Evolutionary conservation across 2,113 vertebrate genomes (phyloP), one percentile per base, ranked within the genome.

Genomic region (Syngnathus scovelli): DNA sequence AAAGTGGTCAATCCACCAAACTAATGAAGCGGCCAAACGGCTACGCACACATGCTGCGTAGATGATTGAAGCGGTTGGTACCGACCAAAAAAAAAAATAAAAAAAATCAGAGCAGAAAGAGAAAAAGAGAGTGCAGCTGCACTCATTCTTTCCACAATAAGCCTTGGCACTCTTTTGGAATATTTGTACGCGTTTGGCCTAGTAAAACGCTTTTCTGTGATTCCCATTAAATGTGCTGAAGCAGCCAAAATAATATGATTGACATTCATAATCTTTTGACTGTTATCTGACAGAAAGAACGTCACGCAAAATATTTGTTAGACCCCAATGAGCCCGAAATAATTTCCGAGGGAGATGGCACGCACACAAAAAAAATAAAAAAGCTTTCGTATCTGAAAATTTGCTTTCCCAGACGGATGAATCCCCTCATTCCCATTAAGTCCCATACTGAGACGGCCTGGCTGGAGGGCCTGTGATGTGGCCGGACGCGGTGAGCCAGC

Each of bases 341-440:
- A 12, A 23, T 62, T 39, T 36, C 9, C 5, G 16, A 39, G 33
- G 18, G 18, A 55, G 61, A 59, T 59, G 27, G 59, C 72, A 51
- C 6, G 27, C 27, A 33, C 44, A 48, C 3, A 48, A 18, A 48
- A 18, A 48, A 68, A 51, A 73, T 67, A 41, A 70, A 72, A 71
- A 78, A 51, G 61, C 59, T 48, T 82, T 77, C 73, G 69, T 67
- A 16, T 77, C 71, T 62, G 27, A 73, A 51, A 63, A 68, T 41
- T 80, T 68, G 61, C 69, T 86, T 86, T 80, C 67, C 68, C 81
- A 85, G 78, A 78, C 76, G 78, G 73, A 82, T 10, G 23, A 62
- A 66, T 75, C 70, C 72, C 72, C 64, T n/a, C 49, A 43, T 61
- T 59, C 36, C 60, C 62, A 54, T 10, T 66, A 21, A 67, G 73